Conservation (phyloP, 2,113 vertebrate species). For the Rallus limicola region DNA sequence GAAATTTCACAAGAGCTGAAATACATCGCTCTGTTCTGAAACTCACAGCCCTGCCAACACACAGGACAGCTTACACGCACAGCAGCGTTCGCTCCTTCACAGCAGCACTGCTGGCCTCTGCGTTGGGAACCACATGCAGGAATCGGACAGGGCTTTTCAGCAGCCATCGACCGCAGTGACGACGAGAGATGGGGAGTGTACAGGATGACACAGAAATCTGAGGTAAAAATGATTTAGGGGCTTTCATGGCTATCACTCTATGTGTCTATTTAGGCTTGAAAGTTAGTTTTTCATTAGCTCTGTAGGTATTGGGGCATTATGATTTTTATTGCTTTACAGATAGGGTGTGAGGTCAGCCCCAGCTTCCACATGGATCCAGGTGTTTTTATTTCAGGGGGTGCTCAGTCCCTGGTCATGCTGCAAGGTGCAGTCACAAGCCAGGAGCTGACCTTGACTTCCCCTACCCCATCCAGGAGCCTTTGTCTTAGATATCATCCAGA, state of each 20-base stretch:
- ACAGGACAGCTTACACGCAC: conserved; percentile 45
- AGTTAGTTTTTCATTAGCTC: background rate
- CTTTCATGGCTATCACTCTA: background rate
- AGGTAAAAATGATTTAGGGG: background rate
- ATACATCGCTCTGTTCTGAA: conserved; percentile 52
- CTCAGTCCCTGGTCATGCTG: background rate
- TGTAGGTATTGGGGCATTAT: background rate
- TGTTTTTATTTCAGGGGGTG: background rate
- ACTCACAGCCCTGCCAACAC: conserved; percentile 14
- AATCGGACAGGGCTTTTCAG: background rate
- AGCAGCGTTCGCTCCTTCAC: conserved; percentile 14
- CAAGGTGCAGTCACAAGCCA: background rate
- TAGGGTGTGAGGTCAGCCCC: background rate
- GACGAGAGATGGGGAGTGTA: background rate
- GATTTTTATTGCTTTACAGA: background rate
- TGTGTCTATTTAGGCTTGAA: background rate
- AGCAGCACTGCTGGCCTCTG: background rate
- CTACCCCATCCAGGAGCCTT: background rate
- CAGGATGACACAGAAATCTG: background rate
- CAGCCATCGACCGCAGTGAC: background rate
- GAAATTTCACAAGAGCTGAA: conserved; percentile 51
- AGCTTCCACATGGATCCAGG: background rate
- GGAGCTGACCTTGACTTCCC: background rate
- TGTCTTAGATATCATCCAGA: rapidly evolving
- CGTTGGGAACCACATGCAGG: background rate